Evolutionary conservation across 2,888 invertebrate genomes (phyloP).

Genomic region (Lepidonotus clava): DNA sequence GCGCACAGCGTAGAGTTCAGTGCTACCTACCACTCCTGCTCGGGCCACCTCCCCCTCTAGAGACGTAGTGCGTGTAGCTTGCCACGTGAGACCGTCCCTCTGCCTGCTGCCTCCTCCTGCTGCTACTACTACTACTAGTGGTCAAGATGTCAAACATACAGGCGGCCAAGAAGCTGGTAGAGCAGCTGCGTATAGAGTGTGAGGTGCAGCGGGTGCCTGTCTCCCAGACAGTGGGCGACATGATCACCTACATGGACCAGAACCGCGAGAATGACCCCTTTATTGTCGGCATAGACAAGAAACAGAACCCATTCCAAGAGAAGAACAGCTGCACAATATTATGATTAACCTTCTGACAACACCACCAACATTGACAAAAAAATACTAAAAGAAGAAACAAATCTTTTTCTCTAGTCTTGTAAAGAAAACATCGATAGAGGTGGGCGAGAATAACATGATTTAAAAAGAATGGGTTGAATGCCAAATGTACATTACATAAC

Average conservation of each 20-base stretch:
- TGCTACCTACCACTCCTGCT: not conserved
- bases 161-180: constrained; percentile 64
- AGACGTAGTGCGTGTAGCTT: constrained; percentile 20
- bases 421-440: no score
- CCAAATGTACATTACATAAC: no score
- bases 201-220: constrained; percentile 62
- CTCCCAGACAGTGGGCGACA: constrained; percentile 63
- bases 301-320: constrained; percentile 67
- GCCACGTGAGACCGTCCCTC: not conserved
- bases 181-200: constrained; percentile 66
- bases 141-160: constrained; percentile 55
- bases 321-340: constrained; percentile 63
- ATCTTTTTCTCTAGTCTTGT: no score
- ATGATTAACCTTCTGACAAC: no score
- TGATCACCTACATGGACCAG: constrained; percentile 65
- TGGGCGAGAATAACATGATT: no score
- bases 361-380: not conserved
- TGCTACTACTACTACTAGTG: no score
- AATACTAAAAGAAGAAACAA: no score
- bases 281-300: constrained; percentile 66
- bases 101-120: not conserved
- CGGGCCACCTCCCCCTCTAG: constrained; percentile 38
- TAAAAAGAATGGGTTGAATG: no score
- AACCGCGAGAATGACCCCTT: constrained; percentile 63
- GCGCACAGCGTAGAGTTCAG: not conserved